A percentile compares a stretch with the other conserved stretches of the same genome.
phyloP scores from a whole-genome alignment of 2,888 invertebrate genomes.

The Neria commutata region DNA sequence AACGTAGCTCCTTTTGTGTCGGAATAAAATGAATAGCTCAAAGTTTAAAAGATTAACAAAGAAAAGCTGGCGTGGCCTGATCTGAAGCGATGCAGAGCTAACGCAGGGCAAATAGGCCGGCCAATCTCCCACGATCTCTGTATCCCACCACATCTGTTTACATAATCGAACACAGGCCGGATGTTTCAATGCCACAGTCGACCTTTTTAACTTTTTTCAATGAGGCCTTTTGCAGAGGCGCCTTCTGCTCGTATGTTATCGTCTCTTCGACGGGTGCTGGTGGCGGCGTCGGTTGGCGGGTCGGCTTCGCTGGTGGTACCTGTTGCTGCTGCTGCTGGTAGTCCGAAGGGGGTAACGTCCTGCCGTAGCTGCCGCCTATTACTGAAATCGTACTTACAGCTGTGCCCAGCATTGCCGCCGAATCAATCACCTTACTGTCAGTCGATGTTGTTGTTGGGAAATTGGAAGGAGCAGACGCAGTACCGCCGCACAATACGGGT shows the following conservation, averaged over 20 bases:
- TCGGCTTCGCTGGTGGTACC: slow-evolving; percentile 17
- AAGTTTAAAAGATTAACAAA: no score
- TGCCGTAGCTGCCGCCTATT: slow-evolving; percentile 54
- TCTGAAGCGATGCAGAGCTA: no score
- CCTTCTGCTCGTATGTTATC: slow-evolving; percentile 66
- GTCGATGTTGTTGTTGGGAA: slow-evolving; percentile 25
- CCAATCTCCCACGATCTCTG: no score
- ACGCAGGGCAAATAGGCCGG: no score
- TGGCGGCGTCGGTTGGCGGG: slow-evolving; percentile 29
- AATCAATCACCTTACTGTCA: slow-evolving; percentile 19
- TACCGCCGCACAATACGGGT: slow-evolving; percentile 59
- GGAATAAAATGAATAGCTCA: no score
- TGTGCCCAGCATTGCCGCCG: slow-evolving; percentile 17
- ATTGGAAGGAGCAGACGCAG: slow-evolving; percentile 44
- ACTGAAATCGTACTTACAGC: slow-evolving; percentile 55
- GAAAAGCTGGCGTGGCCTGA: no score
- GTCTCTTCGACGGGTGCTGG: slow-evolving; percentile 43
- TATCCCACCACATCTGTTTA: slow-evolving; percentile 53
- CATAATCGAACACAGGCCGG: slow-evolving; percentile 88
- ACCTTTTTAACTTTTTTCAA: slow-evolving; percentile 76
- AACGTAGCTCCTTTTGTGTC: no score
- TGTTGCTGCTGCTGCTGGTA: slow-evolving; percentile 27
- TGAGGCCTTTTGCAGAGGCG: slow-evolving; percentile 69
- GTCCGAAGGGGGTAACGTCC: slow-evolving; percentile 12
- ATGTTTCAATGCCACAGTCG: slow-evolving; percentile 77